These are phyloP conservation scores for Melanotus villosus DNA, from an alignment of 2,888 invertebrate species.

Conservation along the genomic window DNA sequence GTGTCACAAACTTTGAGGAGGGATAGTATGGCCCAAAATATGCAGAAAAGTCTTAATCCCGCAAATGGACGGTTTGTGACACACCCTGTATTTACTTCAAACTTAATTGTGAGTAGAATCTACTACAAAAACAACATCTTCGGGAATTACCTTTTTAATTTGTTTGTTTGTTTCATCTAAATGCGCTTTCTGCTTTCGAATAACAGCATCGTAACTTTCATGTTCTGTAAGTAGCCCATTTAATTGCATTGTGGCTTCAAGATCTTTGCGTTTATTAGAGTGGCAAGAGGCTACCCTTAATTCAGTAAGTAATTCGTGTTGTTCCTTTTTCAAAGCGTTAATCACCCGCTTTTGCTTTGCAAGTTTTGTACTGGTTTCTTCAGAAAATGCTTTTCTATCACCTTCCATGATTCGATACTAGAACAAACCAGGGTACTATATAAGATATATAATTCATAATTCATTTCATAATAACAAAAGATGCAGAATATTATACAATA, in stretches of 20 bases:
- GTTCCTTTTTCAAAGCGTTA: conserved; percentile 73
- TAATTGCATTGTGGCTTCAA: conserved; percentile 68
- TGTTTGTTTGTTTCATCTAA: conserved; percentile 37
- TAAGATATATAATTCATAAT: too few species aligned
- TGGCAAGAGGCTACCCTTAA: conserved; percentile 74
- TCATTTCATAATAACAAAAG: too few species aligned
- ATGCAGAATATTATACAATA: too few species aligned
- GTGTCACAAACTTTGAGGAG: too few species aligned
- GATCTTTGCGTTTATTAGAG: conserved; percentile 72
- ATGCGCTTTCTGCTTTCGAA: conserved; percentile 27
- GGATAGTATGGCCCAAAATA: too few species aligned
- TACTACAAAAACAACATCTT: too few species aligned
- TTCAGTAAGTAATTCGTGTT: conserved; percentile 75
- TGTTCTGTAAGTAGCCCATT: conserved; percentile 31
- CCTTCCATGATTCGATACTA: conserved; percentile 87
- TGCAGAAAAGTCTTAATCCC: too few species aligned
- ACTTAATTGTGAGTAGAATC: too few species aligned
- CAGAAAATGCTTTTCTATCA: conserved; percentile 79
- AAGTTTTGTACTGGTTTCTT: conserved; percentile 78
- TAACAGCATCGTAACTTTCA: conserved; percentile 20
- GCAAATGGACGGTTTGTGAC: too few species aligned
- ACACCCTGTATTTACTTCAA: too few species aligned
- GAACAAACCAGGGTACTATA: conserved; percentile 26
- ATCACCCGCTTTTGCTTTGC: conserved; percentile 77
- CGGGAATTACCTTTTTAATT: conserved; percentile 41